These are phyloP conservation scores for Masticophis lateralis DNA, from an alignment of 2,797 vertebrate genomes.

Conservation along the genomic window DNA sequence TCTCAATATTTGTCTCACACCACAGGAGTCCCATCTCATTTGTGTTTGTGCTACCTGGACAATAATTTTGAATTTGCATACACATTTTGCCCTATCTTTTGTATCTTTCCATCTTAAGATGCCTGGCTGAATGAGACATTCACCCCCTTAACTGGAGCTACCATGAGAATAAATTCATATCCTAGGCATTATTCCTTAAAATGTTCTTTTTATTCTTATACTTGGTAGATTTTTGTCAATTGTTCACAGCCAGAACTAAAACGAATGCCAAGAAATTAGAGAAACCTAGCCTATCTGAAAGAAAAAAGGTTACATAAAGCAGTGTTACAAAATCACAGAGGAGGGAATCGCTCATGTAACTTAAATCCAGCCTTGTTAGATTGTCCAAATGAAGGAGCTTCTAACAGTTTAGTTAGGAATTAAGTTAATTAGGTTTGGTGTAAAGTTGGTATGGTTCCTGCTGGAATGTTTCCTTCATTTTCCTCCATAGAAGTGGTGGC, in stretches of 20 bases:
- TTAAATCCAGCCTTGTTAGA: constrained; percentile 53
- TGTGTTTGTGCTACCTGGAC: neutral
- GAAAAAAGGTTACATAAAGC: constrained; percentile 21
- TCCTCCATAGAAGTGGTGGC: constrained; percentile 69
- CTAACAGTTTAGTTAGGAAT: constrained; percentile 83
- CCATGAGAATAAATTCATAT: constrained; percentile 10
- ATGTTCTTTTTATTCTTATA: neutral
- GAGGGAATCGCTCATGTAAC: constrained; percentile 35
- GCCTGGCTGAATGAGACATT: neutral
- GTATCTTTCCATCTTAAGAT: neutral
- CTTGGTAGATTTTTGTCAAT: neutral
- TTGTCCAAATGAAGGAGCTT: constrained; percentile 85
- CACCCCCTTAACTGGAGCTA: neutral
- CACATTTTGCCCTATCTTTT: neutral
- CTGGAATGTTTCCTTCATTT: constrained; percentile 81
- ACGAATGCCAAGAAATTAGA: neutral
- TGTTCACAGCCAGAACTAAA: neutral
- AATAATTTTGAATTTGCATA: neutral
- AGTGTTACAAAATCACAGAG: constrained; percentile 27
- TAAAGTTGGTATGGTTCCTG: constrained; percentile 83
- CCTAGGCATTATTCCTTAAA: constrained; percentile 17
- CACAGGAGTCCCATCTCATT: neutral
- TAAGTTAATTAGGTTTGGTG: constrained; percentile 92
- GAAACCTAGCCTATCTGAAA: constrained; percentile 14
- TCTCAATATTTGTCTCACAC: neutral